Conservation (phyloP, 2,113 vertebrate genomes). For the Triplophysa siluroides region DNA sequence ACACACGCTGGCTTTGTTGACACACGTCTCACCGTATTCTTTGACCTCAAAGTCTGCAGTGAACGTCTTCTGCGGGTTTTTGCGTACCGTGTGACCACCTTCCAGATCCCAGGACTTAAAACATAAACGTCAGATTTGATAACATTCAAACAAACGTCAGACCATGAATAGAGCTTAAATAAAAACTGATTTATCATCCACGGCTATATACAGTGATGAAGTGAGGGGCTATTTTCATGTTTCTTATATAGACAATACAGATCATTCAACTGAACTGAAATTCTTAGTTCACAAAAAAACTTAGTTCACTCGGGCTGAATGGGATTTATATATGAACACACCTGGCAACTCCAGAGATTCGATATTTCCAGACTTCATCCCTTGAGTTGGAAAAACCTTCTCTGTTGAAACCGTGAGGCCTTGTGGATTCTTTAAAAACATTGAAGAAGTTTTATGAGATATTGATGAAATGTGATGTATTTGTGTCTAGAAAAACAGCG, state of each 20-base stretch:
- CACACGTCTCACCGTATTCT: conserved; percentile 56
- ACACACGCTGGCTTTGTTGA: background rate
- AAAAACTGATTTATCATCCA: too few species aligned
- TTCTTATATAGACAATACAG: too few species aligned
- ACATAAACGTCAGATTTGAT: background rate
- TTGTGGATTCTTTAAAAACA: conserved; percentile 46
- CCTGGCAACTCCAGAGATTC: conserved; percentile 57
- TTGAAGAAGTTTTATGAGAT: background rate
- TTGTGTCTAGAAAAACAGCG: background rate
- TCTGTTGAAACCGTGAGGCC: conserved; percentile 36
- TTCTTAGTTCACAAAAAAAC: rapidly evolving
- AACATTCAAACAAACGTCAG: background rate
- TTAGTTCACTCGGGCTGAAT: too few species aligned
- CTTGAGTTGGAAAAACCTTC: conserved; percentile 30
- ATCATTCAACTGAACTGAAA: too few species aligned
- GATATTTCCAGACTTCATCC: conserved; percentile 32
- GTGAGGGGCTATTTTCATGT: too few species aligned
- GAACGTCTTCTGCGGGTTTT: conserved; percentile 51
- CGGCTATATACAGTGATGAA: too few species aligned
- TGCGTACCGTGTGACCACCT: conserved; percentile 42
- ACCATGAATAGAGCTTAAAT: too few species aligned
- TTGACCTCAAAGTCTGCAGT: conserved; percentile 61
- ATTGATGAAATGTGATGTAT: background rate
- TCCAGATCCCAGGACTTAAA: conserved; percentile 56
- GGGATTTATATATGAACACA: background rate